Base-by-base conservation (phyloP, 2,113 vertebrate species). In the Callorhinus ursinus region DNA sequence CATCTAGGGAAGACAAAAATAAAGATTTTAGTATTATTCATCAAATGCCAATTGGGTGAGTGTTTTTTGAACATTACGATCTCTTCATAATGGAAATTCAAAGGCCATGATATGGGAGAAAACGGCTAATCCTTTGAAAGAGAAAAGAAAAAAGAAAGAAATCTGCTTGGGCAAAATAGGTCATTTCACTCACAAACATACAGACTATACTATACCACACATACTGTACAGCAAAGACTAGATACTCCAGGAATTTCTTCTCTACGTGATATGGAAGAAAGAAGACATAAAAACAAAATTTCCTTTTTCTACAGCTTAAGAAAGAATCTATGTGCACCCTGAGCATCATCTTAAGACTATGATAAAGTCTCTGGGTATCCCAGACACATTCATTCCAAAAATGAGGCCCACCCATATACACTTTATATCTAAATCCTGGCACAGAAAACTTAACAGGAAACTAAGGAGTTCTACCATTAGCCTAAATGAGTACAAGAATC, bases 171-270 rank as follows among this genome's bases (percentile, higher is more conserved):
- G 24, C 33, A 94, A 91, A 93, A 96, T 7, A 90, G 31, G 28
- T 88, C 79, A 94, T 80, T 97, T 90, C 87, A 93, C 63, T 95
- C 46, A 87, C 87, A 97, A 96, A 94, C 33, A 26, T 57, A 94
- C 0, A 94, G 19, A 74, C 22, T 53, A 82, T 59, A 88, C 1
- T 46, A 59, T 79, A 85, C n/a, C 79, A 90, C 8, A 93, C 51
- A 83, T 9, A 65, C 39, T 89, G 83, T 33, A 90, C 24, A 97
- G 49, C 33, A 93, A 11, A 94, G 39, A 53, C 15, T 65, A 90
- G 39, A 71, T 57, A 97, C 12, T 67, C 79, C 16, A 82, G 53
- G 36, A 97, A 89, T 88, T 76, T 95, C 31, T 93, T 96, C 61
- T 92, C 63, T 42, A 19, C 51, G 15, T 77, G 71, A 88, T 55